Base-by-base conservation (phyloP, 2,113 vertebrate genomes). In the Coracopsis vasa region DNA sequence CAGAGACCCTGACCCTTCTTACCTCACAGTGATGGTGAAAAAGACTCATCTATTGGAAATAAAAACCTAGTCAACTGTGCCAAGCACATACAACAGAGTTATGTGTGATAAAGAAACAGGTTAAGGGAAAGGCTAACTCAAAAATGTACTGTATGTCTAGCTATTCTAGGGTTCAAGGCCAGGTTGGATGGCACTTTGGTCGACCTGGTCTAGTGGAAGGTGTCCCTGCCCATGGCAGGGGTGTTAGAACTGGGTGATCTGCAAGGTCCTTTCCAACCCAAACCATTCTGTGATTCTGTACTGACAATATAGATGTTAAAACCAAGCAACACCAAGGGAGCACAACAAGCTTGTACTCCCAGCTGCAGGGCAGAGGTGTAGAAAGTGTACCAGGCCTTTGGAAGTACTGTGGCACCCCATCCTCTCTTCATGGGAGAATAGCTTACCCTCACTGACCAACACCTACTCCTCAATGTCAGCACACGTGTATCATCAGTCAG, bases 401-500 rank as follows among this genome's bases (percentile, higher is more conserved):
- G 35, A 20, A 81, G 13, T 1, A 12, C n/a, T 18, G 13, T 9
- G 64, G 62, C 19, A 42, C 5, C 33, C 27, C 48, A n/a, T 4
- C 18, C 31, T 37, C 13, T 60, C 31, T 33, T 19, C 53, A 4
- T 4, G 11, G 33, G 27, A 23, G 25, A 64, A 33, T 1, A 6
- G 18, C 45, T 88, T 12, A 31, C 11, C 24, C 41, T 8, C 51
- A 13, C 48, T 16, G 37, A 39, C 41, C 73, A 53, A 39, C 58
- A 65, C 3, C 78, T 51, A 1, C 4, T 60, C 35, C 64, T 73
- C 35, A 60, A 11, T 19, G 6, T 21, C 67, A 61, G 67, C 44
- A 31, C 20, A 5, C 1, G 0, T 11, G 7, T 31, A 2, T 10
- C 37, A 2, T 5, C 70, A 7, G 35, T 7, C 31, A 29, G 27